Evolutionary conservation across 2,797 vertebrate species (phyloP).

Genomic region (Lindbergichthys nudifrons): DNA sequence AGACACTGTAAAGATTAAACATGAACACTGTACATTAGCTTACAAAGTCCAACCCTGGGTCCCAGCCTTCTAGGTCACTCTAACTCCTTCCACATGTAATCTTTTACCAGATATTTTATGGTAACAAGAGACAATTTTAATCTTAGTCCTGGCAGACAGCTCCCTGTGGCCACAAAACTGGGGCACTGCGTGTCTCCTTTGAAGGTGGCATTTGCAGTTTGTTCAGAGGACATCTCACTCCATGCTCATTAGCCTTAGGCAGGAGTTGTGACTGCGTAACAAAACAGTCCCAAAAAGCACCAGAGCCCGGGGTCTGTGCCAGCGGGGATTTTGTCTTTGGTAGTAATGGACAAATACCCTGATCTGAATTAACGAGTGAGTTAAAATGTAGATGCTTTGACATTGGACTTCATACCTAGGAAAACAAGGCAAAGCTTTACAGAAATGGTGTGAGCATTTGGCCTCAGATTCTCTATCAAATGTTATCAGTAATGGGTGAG

Average conservation of each 20-base stretch:
- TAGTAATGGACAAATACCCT: constrained; percentile 17
- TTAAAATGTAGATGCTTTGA: constrained; percentile 8
- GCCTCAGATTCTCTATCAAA: too few relatives aligned
- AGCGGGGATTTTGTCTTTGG: constrained; percentile 23
- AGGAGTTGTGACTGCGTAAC: constrained; percentile 30
- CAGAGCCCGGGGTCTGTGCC: constrained; percentile 15
- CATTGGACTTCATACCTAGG: constrained; percentile 4
- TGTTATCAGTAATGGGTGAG: neutral
- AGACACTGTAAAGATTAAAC: constrained; percentile 8
- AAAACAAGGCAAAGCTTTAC: constrained; percentile 15
- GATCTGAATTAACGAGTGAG: constrained; percentile 31
- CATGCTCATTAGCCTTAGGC: constrained; percentile 58
- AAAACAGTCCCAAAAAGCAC: constrained; percentile 37
- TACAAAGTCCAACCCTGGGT: constrained; percentile 5
- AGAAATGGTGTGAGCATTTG: constrained; percentile 5
- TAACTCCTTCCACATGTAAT: constrained; percentile 63
- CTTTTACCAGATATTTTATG: constrained; percentile 62
- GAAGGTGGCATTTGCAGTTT: constrained; percentile 67
- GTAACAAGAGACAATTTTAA: constrained; percentile 52
- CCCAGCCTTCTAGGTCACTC: constrained; percentile 24
- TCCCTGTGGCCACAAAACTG: constrained; percentile 60
- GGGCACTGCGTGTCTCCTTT: constrained; percentile 61
- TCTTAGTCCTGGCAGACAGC: constrained; percentile 53
- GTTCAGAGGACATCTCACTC: constrained; percentile 60
- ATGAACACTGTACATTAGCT: constrained; percentile 2